Evolutionary conservation across 2,888 invertebrate genomes (phyloP), one percentile per base, ranked within the genome.

Genomic region (Mythimna albipuncta): DNA sequence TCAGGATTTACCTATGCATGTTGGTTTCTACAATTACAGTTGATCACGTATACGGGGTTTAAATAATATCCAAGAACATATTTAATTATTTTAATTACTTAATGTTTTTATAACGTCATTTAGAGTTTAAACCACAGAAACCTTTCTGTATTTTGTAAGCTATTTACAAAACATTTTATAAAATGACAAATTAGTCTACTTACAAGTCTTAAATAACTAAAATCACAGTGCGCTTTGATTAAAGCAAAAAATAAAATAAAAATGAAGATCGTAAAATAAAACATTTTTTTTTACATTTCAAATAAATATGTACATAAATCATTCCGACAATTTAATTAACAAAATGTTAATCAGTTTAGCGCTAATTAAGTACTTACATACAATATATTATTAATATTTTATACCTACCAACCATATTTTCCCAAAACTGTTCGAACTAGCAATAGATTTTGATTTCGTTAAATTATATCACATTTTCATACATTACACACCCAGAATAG

Each of bases 201-300:
- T 38, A 69, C 61, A 58, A 63, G 55, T 26, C 79, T 84, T 85
- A 76, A 59, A 69, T 26, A 77, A 74, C 79, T 85, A 86, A 82
- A 82, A 86, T 86, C 85, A 86, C 85, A 86, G 85, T 85, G 81
- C 65, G 86, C 85, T 86, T 84, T 79, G 58, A 78, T 74, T 71
- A 72, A 66, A 77, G 58, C 74, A 65, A 63, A 66, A 44, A 57
- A 47, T 35, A 78, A 47, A 16, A 50, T 57, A 44, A 61, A 65
- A 44, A 50, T 54, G 7, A 61, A 64, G 19, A 52, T 57, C 26
- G 61, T 64, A 19, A 9, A 64, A 35, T n/a, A 11, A 38, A 63
- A 58, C 41, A 62, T 26, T 16, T 54, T 54, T 57, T 32, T 66
- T 62, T 61, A 52, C 50, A 13, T 58, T 63, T 57, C 41, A 16